Base-by-base conservation (phyloP, 2,113 vertebrate species). In the Bagarius yarrelli region DNA sequence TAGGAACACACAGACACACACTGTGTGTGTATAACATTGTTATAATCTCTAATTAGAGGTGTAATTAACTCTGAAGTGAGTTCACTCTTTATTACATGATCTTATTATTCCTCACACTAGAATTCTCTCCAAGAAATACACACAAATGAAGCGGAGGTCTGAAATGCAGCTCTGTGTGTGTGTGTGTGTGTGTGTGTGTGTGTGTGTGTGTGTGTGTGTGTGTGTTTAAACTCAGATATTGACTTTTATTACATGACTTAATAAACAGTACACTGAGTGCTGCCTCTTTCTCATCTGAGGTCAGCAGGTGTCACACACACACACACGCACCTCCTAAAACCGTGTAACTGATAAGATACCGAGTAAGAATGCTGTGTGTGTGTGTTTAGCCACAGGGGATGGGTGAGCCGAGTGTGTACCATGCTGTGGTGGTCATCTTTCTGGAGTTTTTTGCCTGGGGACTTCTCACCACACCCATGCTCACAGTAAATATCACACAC, bases 381-480 rank as follows among this genome's bases (percentile, higher is more conserved):
- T 83, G 55, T 81, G 81, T 84, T 67, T 87, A 96, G 96, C 94
- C 95, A 15, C 96, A 97, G 88, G 95, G 95, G 67, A 94, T 96
- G 0, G 95, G 96, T 1, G 95, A 96, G 85, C 95, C 96, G 83
- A 96, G 95, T 21, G 95, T 97, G 80, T 97, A 97, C 89, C 95
- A 97, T 76, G 95, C 95, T 0, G 95, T 96, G 90, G 95, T 96
- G 85, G 95, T 97, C 78, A 96, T 97, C 88, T 97, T 97, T 92
- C 92, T 97, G 90, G 95, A 96, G 88, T 97, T 97, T 87, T 97
- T 96, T 63, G 96, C 95, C 70, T 96, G 95, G 95, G 95, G 95
- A 79, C 89, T 97, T 57, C 94, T 97, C 83, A 96, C 96, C 71
- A 95, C 95, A 0, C 95, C 95, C 0, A 96, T 96, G 95, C 91